Evolutionary conservation across 2,113 vertebrate genomes (phyloP).

Genomic region (Platichthys flesus): DNA sequence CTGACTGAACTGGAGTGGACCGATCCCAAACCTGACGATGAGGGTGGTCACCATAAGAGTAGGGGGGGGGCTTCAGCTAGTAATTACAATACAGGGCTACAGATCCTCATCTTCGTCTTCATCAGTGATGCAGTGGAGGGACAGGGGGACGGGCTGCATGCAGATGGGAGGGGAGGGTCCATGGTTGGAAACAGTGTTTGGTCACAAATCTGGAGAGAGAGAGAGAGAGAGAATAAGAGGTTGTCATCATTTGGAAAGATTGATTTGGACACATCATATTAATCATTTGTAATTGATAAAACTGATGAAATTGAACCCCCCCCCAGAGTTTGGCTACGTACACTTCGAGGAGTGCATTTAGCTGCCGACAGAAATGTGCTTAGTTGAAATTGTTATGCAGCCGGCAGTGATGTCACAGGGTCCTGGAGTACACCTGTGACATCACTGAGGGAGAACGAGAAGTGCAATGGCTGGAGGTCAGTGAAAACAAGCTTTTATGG

Average conservation of each 20-base stretch:
- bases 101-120: constrained; percentile 64
- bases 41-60: constrained; percentile 41
- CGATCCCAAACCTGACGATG: constrained; percentile 47
- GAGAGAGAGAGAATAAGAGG: constrained; percentile 19
- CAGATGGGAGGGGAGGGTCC: constrained; percentile 51
- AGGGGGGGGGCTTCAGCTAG: constrained; percentile 56
- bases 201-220: constrained; percentile 60
- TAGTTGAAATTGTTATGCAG: not conserved
- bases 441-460: not conserved
- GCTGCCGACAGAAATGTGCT: too few species aligned
- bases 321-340: not conserved
- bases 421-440: not conserved
- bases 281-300: too few species aligned
- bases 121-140: constrained; percentile 39
- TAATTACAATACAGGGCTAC: constrained; percentile 65
- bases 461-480: too few species aligned
- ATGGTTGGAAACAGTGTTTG: constrained; percentile 68
- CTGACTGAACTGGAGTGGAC: constrained; percentile 50
- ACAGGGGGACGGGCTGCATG: constrained; percentile 72
- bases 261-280: not conserved
- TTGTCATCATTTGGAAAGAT: constrained; percentile 1
- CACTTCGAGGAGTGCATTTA: not conserved
- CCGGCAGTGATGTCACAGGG: not conserved
- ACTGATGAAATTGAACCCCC: too few species aligned
- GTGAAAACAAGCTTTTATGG: too few species aligned